A percentile compares a stretch with the other conserved stretches of the same genome.
Conservation (phyloP, 1,140 invertebrate species). For the Bombyx mandarina region DNA sequence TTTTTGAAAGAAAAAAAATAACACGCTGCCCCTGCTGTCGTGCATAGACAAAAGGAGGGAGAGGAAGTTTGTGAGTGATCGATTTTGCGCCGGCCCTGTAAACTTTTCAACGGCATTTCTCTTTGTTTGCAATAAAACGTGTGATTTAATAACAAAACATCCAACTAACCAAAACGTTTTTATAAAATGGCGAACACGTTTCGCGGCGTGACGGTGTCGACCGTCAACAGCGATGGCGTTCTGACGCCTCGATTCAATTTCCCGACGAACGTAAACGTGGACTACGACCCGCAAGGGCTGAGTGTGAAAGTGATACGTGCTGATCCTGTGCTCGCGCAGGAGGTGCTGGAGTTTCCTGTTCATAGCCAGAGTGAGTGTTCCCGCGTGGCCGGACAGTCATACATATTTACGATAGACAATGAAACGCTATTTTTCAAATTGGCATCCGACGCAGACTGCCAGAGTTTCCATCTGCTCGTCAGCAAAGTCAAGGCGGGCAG, state of each 20-base stretch:
- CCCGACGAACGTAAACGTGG: constrained; percentile 78
- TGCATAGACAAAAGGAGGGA: constrained; percentile 51
- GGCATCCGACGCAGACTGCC: constrained; percentile 75
- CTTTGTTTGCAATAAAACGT: constrained; percentile 63
- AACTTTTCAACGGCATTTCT: constrained; percentile 65
- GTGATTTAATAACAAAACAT: constrained; percentile 42
- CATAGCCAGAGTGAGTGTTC: constrained; percentile 79
- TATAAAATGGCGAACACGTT: constrained; percentile 79
- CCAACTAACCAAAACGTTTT: constrained; percentile 31
- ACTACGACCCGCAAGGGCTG: constrained; percentile 83
- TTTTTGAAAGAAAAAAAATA: no score
- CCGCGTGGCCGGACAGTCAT: constrained; percentile 75
- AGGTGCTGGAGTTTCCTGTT: constrained; percentile 78
- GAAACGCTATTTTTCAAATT: constrained; percentile 73
- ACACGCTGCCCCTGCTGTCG: constrained; percentile 38
- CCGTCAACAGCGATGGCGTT: constrained; percentile 78
- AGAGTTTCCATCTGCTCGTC: constrained; percentile 83
- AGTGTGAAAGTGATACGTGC: constrained; percentile 76
- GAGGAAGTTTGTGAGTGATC: constrained; percentile 67
- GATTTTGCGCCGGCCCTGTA: constrained; percentile 66
- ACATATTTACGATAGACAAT: constrained; percentile 79
- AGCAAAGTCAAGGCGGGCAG: constrained; percentile 84
- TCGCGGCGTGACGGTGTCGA: constrained; percentile 78
- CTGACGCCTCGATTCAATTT: constrained; percentile 77
- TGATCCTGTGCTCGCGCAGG: constrained; percentile 56